Evolutionary conservation across 2,113 vertebrate species (phyloP).

Genomic region (Gorsachius goisagi): DNA sequence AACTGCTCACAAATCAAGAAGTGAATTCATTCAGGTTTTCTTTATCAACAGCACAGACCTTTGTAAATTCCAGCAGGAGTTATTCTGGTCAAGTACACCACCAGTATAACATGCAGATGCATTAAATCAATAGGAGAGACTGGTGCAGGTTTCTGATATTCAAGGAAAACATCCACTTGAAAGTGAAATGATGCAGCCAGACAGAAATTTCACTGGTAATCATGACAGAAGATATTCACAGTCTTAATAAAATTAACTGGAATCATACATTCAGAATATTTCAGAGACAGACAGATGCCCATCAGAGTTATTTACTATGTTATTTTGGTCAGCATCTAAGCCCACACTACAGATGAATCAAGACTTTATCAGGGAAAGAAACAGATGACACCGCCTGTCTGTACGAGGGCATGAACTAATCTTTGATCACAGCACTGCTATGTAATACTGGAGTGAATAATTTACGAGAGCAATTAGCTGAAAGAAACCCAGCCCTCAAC

Average conservation of each 20-base stretch:
- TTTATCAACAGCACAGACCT: neutral
- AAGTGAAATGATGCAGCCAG: neutral
- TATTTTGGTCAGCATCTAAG: neutral
- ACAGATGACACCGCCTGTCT: neutral
- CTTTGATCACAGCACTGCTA: conserved; percentile 31
- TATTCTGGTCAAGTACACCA: neutral
- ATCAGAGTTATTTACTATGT: neutral
- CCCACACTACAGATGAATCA: neutral
- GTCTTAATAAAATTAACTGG: neutral
- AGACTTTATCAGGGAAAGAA: conserved; percentile 13
- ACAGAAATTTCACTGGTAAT: neutral
- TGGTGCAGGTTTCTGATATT: neutral
- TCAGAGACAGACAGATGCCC: neutral
- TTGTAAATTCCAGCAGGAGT: neutral
- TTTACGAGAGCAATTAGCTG: conserved; percentile 46
- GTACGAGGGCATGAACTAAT: neutral
- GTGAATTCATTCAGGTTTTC: neutral
- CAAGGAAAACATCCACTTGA: neutral
- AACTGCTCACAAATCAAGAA: neutral
- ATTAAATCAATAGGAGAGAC: neutral
- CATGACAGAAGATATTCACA: neutral
- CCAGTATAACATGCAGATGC: neutral
- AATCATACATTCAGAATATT: neutral
- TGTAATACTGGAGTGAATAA: conserved; percentile 44
- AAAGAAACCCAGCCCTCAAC: neutral